A percentile compares a stretch with the other conserved stretches of the same genome.
Conservation (phyloP, 2,888 invertebrate species). For the Drosophila leonis region DNA sequence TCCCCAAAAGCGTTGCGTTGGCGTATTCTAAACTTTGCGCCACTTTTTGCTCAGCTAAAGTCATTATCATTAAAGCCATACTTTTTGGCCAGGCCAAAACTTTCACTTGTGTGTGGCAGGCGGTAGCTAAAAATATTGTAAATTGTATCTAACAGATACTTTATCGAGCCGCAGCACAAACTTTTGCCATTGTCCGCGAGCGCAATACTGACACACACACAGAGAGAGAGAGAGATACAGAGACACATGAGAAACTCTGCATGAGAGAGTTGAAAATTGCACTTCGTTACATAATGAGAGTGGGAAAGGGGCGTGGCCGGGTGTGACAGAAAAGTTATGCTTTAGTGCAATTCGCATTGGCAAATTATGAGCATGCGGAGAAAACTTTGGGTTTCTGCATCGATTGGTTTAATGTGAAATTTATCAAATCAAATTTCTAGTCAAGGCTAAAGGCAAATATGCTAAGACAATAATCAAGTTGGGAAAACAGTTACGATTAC, state of each 20-base stretch:
- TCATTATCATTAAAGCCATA: constrained; percentile 79
- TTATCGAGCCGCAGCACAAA: constrained; percentile 76
- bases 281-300: constrained; percentile 58
- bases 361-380: constrained; percentile 48
- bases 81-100: constrained; percentile 67
- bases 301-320: constrained; percentile 5
- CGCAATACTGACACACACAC: constrained; percentile 54
- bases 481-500: background rate
- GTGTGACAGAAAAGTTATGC: constrained; percentile 47
- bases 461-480: constrained; percentile 1
- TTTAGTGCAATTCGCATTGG: constrained; percentile 45
- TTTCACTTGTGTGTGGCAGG: constrained; percentile 59
- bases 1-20: constrained; percentile 75
- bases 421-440: constrained; percentile 3
- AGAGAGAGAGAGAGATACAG: constrained; percentile 47
- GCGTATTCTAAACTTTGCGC: constrained; percentile 76
- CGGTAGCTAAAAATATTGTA: constrained; percentile 69
- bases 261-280: constrained; percentile 54
- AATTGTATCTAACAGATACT: constrained; percentile 78
- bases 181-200: constrained; percentile 79
- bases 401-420: background rate
- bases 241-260: constrained; percentile 29
- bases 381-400: background rate
- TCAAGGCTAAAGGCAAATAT: constrained; percentile 3
- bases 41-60: constrained; percentile 75